These are phyloP conservation scores for Trichoplusia ni DNA, from an alignment of 1,140 invertebrate species.

Conservation along the genomic window DNA sequence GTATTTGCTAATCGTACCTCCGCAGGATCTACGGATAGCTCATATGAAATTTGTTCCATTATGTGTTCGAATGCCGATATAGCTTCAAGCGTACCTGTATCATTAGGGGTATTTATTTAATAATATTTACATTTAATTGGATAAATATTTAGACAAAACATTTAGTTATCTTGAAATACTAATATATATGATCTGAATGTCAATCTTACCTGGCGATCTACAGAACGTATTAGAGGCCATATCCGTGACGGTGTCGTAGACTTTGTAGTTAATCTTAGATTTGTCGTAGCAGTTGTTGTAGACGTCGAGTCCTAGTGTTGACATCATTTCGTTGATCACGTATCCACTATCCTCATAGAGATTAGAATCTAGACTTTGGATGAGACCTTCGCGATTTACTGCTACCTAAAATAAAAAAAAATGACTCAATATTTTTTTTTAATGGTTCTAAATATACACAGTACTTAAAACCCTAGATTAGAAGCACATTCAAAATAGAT, in stretches of 20 bases:
- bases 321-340: slow-evolving; percentile 71
- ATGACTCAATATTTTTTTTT: too few species aligned
- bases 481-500: background rate
- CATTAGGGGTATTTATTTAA: background rate
- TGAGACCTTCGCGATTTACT: too few species aligned
- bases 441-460: too few species aligned
- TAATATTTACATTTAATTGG: too few species aligned
- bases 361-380: slow-evolving; percentile 82
- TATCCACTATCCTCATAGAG: slow-evolving; percentile 84
- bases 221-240: slow-evolving; percentile 81
- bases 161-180: too few species aligned
- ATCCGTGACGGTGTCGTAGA: slow-evolving; percentile 53
- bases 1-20: slow-evolving; percentile 86
- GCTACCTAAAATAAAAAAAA: too few species aligned
- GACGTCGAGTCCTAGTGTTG: background rate
- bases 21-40: slow-evolving; percentile 85
- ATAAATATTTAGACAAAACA: too few species aligned
- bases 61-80: slow-evolving; percentile 87
- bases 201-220: slow-evolving; percentile 51
- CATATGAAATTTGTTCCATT: slow-evolving; percentile 91
- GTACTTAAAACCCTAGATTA: too few species aligned
- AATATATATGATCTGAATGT: too few species aligned
- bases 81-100: slow-evolving; percentile 84
- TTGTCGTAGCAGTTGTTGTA: slow-evolving; percentile 41
- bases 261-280: slow-evolving; percentile 27